These are phyloP conservation scores for Adelphocoris suturalis DNA, from an alignment of 2,888 invertebrate species.

Conservation along the genomic window DNA sequence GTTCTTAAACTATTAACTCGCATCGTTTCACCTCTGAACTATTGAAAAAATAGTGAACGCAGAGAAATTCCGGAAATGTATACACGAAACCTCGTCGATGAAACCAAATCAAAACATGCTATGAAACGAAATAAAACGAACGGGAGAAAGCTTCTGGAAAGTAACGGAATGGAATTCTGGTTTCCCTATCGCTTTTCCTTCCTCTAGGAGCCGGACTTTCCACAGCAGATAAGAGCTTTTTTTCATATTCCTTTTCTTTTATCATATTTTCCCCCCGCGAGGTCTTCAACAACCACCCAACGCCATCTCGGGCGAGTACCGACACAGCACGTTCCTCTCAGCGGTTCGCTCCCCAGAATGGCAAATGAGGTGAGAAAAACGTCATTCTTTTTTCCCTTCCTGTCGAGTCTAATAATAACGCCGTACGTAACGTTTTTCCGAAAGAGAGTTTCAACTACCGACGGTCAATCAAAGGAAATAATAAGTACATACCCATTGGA, in stretches of 20 bases:
- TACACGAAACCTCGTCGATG: too few relatives aligned
- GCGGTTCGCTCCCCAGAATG: not conserved
- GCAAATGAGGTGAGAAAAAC: slow-evolving; percentile 33
- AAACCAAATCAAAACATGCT: too few relatives aligned
- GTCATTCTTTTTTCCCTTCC: not conserved
- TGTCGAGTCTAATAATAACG: not conserved
- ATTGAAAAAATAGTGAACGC: too few relatives aligned
- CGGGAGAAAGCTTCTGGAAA: too few relatives aligned
- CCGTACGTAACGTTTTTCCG: not conserved
- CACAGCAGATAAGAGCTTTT: not conserved
- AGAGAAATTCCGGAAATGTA: too few relatives aligned
- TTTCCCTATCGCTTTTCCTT: too few relatives aligned
- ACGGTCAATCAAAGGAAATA: too few relatives aligned
- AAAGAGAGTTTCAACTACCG: not conserved
- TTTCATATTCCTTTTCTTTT: not conserved
- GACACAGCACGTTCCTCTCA: not conserved
- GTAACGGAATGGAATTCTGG: too few relatives aligned
- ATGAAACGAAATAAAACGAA: too few relatives aligned
- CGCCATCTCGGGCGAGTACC: not conserved
- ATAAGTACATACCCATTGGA: too few relatives aligned
- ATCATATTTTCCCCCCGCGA: not conserved
- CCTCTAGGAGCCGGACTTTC: not conserved
- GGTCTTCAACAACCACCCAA: not conserved
- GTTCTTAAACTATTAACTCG: too few relatives aligned
- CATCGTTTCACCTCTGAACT: too few relatives aligned